Percentiles rank a stretch among this genome's conserved stretches.
Evolutionary conservation across 1,140 invertebrate genomes (phyloP).

Genomic region (Hestina assimilis): DNA sequence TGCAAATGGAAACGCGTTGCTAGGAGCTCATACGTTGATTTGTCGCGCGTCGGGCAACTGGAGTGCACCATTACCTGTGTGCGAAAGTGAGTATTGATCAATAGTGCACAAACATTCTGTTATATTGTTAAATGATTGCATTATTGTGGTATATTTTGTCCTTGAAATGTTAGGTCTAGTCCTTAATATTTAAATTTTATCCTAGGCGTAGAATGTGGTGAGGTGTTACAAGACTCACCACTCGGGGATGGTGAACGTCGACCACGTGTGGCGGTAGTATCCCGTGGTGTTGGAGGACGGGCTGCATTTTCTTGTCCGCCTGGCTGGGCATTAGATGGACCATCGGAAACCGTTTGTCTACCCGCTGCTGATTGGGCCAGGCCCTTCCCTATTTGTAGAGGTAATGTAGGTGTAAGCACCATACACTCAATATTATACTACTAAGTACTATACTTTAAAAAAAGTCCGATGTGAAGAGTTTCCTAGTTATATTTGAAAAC

Average conservation of each 20-base stretch:
- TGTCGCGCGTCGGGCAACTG: constrained; percentile 91
- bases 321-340: constrained; percentile 88
- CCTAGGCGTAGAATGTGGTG: constrained; percentile 86
- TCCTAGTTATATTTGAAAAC: too few relatives aligned
- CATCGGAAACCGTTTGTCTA: constrained; percentile 86
- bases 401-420: constrained; percentile 79
- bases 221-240: constrained; percentile 77
- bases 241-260: constrained; percentile 70
- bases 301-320: constrained; percentile 88
- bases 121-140: too few relatives aligned
- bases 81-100: constrained; percentile 82
- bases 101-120: not conserved
- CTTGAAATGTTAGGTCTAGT: too few relatives aligned
- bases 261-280: constrained; percentile 84
- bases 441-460: too few relatives aligned
- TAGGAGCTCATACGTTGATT: constrained; percentile 84
- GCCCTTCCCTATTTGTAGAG: constrained; percentile 85
- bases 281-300: constrained; percentile 86
- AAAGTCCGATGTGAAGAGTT: too few relatives aligned
- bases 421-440: too few relatives aligned
- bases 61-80: constrained; percentile 88
- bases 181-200: too few relatives aligned
- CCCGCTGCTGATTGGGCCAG: constrained; percentile 89
- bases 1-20: constrained; percentile 88
- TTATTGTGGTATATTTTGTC: too few relatives aligned